Base-by-base conservation (phyloP, 2,888 invertebrate species). In the Antheraea assamensis region DNA sequence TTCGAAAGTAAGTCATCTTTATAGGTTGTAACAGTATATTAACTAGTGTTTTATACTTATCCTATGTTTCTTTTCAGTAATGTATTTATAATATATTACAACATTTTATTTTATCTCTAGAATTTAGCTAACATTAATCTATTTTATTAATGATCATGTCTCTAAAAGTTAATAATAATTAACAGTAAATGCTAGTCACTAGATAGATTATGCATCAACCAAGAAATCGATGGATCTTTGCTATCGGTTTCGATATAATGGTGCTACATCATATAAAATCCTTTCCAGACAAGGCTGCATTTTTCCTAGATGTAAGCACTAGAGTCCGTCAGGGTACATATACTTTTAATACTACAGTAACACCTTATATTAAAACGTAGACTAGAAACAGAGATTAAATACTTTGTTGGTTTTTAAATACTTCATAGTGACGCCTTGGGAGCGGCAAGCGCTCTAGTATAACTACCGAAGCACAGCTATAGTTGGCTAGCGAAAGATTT, bases 211-310 rank as follows among this genome's bases (percentile, higher is more conserved):
- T 77, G 92, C 92, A 92, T 87, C 81, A 73, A 86, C 85, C 83
- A 77, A 76, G 80, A 64, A 83, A 85, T 84, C 85, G 79, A 84
- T 79, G 81, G 73, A 68, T 71, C 52, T 52, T 76, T 79, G 76
- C 78, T 79, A 80, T 80, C 79, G 79, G 87, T 80, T 89, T 87
- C 71, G 72, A 75, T 74, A 73, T 72, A 78, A 75, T 76, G 82
- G 90, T 93, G 94, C 93, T 73, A 93, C n/a, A 93, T 74, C 24
- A 85, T 75, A 27, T 21, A 47, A 30, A 24, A 75, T 81, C 93
- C 92, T 93, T 80, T 86, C 92, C 90, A 93, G 94, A 94, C 94
- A 94, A 90, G 88, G 87, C 93, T 86, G 88, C 90, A 90, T 93
- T 89, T 89, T 3, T 21, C 47, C 58, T 92, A 85, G 86, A 90